Percentiles rank a stretch among this genome's conserved stretches.
These are phyloP conservation scores for Magallana gigas DNA, from an alignment of 1,140 invertebrate genomes.

Conservation along the genomic window DNA sequence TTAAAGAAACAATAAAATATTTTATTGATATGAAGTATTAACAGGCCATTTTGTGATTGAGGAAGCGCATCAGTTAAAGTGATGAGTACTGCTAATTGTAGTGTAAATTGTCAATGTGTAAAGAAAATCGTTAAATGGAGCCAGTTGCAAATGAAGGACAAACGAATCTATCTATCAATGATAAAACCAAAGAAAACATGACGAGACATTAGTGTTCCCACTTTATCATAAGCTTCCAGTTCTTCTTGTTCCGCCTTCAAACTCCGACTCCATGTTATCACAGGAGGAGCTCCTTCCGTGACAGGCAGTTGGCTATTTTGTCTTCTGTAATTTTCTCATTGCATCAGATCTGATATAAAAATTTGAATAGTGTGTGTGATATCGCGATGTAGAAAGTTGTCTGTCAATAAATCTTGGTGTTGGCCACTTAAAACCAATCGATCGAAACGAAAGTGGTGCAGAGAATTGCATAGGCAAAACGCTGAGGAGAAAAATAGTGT, in stretches of 20 bases:
- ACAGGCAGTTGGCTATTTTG: neutral
- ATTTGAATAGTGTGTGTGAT: constrained; percentile 21
- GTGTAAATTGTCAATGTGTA: neutral
- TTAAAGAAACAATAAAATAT: too few relatives aligned
- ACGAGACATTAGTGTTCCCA: neutral
- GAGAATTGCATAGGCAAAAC: neutral
- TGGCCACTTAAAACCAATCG: constrained; percentile 30
- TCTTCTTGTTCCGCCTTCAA: neutral
- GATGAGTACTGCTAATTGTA: too few relatives aligned
- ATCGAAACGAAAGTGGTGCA: neutral
- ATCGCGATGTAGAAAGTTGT: constrained; percentile 19
- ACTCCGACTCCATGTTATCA: neutral
- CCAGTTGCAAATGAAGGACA: neutral
- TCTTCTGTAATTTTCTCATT: constrained; percentile 17
- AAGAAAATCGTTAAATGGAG: neutral
- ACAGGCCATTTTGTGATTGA: too few relatives aligned
- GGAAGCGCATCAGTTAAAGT: too few relatives aligned
- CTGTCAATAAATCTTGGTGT: constrained; percentile 20
- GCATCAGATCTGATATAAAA: constrained; percentile 30
- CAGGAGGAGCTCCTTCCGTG: neutral
- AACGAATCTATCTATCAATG: neutral
- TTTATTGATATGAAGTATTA: too few relatives aligned
- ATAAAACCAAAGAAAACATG: neutral
- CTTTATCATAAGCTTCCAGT: neutral
- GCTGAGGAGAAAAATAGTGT: neutral